Conservation (phyloP, 1,140 invertebrate genomes). For the Melitaea cinxia region DNA sequence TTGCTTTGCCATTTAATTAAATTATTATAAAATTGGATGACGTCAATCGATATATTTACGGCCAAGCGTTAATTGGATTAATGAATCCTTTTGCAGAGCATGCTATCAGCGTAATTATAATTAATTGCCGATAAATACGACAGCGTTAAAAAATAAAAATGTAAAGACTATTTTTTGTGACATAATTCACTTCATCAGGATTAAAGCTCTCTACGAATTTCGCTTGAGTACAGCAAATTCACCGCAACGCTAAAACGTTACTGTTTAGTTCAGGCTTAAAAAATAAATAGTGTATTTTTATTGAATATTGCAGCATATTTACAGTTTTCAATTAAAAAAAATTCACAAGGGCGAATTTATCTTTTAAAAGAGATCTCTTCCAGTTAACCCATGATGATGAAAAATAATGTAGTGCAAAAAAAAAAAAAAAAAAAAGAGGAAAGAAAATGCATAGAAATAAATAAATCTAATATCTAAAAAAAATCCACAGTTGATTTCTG, state of each 20-base stretch:
- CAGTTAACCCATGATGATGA: too few relatives aligned
- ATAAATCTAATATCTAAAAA: too few relatives aligned
- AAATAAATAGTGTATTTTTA: neutral
- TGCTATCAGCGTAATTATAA: constrained; percentile 45
- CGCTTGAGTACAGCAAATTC: too few relatives aligned
- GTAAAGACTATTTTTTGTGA: neutral
- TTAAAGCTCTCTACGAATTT: neutral
- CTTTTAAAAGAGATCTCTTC: too few relatives aligned
- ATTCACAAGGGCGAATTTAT: too few relatives aligned
- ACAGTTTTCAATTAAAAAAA: too few relatives aligned
- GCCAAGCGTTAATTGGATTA: constrained; percentile 56
- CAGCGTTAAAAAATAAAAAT: constrained; percentile 5
- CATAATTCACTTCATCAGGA: neutral
- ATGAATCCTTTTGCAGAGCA: constrained; percentile 50
- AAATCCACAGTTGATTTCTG: too few relatives aligned
- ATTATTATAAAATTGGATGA: constrained; percentile 52
- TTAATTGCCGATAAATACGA: constrained; percentile 38
- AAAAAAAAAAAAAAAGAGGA: too few relatives aligned
- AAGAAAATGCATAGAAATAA: too few relatives aligned
- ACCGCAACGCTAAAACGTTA: too few relatives aligned
- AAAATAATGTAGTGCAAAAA: too few relatives aligned
- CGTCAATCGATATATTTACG: constrained; percentile 58
- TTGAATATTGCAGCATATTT: too few relatives aligned
- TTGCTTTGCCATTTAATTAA: constrained; percentile 53
- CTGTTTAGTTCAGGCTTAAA: neutral